Conservation (phyloP, 2,888 invertebrate species). For the Drosophila pegasa region DNA sequence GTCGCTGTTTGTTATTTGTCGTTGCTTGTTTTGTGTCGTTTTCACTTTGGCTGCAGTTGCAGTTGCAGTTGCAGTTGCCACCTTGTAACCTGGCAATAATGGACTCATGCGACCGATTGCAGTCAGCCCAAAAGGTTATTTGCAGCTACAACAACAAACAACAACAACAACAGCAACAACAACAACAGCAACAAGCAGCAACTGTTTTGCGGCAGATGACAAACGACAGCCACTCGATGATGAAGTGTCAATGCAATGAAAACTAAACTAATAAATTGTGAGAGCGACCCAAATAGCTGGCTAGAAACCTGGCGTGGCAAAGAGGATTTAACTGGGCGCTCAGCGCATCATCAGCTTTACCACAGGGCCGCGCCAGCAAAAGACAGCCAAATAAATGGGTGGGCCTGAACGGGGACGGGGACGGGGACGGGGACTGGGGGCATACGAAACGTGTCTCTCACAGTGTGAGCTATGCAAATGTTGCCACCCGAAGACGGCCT, state of each 20-base stretch:
- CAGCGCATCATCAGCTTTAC: conserved; percentile 21
- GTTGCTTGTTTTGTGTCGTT: conserved; percentile 48
- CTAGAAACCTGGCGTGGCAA: conserved; percentile 76
- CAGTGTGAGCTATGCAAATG: conserved; percentile 14
- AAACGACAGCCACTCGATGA: conserved; percentile 80
- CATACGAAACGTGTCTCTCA: neutral
- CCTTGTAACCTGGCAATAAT: conserved; percentile 60
- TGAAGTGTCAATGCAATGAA: conserved; percentile 81
- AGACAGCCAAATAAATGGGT: neutral
- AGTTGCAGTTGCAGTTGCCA: conserved; percentile 51
- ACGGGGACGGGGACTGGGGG: neutral
- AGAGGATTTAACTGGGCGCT: conserved; percentile 72
- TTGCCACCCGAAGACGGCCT: neutral
- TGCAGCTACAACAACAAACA: conserved; percentile 24
- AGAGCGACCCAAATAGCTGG: conserved; percentile 80
- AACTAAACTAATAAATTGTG: conserved; percentile 82
- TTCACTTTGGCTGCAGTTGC: conserved; percentile 64
- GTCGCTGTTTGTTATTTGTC: conserved; percentile 19
- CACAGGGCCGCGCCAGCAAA: neutral
- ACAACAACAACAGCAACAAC: conserved; percentile 22
- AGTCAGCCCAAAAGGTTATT: conserved; percentile 67
- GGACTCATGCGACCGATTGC: conserved; percentile 60
- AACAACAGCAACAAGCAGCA: conserved; percentile 27
- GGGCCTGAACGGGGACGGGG: neutral
- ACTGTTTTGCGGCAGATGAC: conserved; percentile 65